phyloP scores from a whole-genome alignment of 2,888 invertebrate genomes.

The Melangyna quadrimaculata region DNA sequence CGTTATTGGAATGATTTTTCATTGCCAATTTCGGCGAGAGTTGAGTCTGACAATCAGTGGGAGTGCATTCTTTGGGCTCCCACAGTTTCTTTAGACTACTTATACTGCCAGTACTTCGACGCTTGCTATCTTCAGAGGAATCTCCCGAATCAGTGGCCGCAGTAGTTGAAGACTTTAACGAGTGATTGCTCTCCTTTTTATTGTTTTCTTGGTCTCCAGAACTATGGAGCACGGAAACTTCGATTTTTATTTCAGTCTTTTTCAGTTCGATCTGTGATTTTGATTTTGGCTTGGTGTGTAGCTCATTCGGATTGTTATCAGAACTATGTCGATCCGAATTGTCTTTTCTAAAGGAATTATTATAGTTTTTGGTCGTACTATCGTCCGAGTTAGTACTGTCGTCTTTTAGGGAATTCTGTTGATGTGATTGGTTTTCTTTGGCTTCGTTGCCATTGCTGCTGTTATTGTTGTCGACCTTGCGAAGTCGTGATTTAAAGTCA shows the following conservation, averaged over 20 bases:
- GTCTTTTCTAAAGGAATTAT: slow-evolving; percentile 69
- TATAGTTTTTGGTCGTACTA: slow-evolving; percentile 68
- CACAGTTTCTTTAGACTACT: slow-evolving; percentile 95
- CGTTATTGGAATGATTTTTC: slow-evolving; percentile 78
- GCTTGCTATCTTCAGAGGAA: slow-evolving; percentile 85
- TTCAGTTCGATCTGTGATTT: slow-evolving; percentile 75
- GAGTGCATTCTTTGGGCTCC: slow-evolving; percentile 88
- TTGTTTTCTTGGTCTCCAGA: slow-evolving; percentile 75
- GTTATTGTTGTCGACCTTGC: slow-evolving; percentile 87
- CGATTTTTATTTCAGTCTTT: slow-evolving; percentile 82
- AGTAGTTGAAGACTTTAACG: slow-evolving; percentile 59
- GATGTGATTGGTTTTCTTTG: slow-evolving; percentile 73
- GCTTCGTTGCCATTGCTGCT: slow-evolving; percentile 72
- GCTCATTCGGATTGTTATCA: slow-evolving; percentile 68
- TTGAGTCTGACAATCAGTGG: slow-evolving; percentile 73
- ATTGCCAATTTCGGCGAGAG: slow-evolving; percentile 83
- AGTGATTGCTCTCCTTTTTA: slow-evolving; percentile 77
- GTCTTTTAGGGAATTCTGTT: slow-evolving; percentile 73
- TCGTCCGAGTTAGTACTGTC: slow-evolving; percentile 71
- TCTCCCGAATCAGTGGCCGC: slow-evolving; percentile 68
- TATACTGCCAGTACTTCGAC: slow-evolving; percentile 95
- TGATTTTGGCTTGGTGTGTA: slow-evolving; percentile 68
- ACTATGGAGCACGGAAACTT: slow-evolving; percentile 74
- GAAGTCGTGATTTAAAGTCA: slow-evolving; percentile 91
- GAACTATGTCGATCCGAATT: slow-evolving; percentile 54